A percentile compares a stretch with the other conserved stretches of the same genome.
phyloP scores from a whole-genome alignment of 2,797 vertebrate species.

The Chiloscyllium punctatum region DNA sequence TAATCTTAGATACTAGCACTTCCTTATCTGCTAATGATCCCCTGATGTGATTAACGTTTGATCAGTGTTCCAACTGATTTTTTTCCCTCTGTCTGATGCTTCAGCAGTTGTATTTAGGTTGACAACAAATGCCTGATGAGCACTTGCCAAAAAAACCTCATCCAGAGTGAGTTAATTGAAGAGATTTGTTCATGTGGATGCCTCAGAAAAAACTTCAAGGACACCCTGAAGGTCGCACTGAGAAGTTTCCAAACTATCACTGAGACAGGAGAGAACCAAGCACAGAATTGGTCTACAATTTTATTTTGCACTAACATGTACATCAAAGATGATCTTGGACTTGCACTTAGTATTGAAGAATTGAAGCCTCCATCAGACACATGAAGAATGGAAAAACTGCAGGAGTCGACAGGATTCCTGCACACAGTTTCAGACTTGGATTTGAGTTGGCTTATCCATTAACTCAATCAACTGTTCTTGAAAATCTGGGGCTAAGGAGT shows the following conservation, averaged over 20 bases:
- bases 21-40: background rate
- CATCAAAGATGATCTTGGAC: no score
- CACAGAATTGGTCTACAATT: background rate
- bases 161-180: background rate
- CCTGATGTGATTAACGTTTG: background rate
- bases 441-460: no score
- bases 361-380: no score
- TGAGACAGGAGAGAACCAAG: background rate
- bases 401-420: no score
- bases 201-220: background rate
- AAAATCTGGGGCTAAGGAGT: no score
- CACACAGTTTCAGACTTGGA: no score
- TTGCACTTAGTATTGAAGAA: no score
- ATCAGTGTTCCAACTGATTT: background rate
- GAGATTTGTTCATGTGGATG: no score
- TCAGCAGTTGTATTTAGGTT: background rate
- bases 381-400: no score
- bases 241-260: background rate
- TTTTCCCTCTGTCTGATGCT: background rate
- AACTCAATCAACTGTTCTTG: no score
- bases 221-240: background rate
- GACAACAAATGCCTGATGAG: background rate
- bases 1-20: background rate
- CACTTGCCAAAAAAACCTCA: background rate
- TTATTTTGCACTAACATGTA: no score